These are phyloP conservation scores for Tapera naevia DNA, from an alignment of 2,797 vertebrate genomes.

Conservation along the genomic window DNA sequence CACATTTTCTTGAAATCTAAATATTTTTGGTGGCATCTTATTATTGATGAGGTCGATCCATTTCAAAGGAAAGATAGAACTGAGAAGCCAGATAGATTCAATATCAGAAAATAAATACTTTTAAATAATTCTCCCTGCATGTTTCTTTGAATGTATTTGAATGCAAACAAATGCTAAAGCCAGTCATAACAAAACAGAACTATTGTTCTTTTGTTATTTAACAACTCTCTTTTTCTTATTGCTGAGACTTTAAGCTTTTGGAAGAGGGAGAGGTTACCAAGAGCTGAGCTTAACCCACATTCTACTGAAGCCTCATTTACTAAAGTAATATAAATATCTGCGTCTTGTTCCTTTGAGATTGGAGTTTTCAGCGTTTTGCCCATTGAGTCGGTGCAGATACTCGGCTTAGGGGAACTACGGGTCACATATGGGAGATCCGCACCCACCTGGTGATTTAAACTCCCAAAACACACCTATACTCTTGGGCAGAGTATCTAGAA, in stretches of 20 bases:
- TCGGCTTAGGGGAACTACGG: neutral
- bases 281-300: accelerated
- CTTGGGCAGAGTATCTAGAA: neutral
- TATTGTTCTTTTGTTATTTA: neutral
- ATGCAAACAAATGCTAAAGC: neutral
- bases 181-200: neutral
- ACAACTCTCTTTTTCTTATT: neutral
- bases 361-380: neutral
- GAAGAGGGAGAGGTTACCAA: neutral
- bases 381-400: neutral
- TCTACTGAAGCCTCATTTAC: neutral
- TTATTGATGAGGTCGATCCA: neutral
- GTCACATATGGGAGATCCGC: neutral
- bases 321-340: neutral
- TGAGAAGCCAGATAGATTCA: neutral
- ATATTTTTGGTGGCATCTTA: neutral
- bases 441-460: neutral
- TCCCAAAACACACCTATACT: neutral
- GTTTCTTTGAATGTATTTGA: neutral
- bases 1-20: neutral
- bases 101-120: neutral
- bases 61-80: neutral
- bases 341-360: neutral
- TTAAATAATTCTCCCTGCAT: neutral
- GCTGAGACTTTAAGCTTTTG: neutral